Evolutionary conservation across 2,888 invertebrate species (phyloP).

Genomic region (Ceraclea dissimilis): DNA sequence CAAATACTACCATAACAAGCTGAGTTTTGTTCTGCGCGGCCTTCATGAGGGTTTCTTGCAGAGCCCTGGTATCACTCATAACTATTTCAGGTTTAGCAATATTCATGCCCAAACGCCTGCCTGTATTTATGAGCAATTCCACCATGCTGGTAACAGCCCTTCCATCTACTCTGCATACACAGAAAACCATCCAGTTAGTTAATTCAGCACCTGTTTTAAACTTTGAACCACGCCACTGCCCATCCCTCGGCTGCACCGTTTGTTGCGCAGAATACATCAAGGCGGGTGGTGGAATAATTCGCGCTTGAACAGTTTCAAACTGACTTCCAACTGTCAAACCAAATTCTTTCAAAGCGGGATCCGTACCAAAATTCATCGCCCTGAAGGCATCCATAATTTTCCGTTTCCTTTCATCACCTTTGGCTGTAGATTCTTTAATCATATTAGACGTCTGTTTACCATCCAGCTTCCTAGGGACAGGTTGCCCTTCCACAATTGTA

Average conservation of each 20-base stretch:
- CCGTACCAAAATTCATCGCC: constrained; percentile 33
- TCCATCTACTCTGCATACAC: background rate
- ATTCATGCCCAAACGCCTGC: background rate
- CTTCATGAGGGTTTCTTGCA: background rate
- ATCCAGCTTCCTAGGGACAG: constrained; percentile 62
- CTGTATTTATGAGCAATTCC: background rate
- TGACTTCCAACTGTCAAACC: constrained; percentile 66
- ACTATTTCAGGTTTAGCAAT: background rate
- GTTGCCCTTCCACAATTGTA: constrained; percentile 72
- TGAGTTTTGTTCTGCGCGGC: background rate
- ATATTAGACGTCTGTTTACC: constrained; percentile 78
- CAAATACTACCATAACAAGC: background rate
- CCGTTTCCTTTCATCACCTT: constrained; percentile 63
- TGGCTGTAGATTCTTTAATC: constrained; percentile 80
- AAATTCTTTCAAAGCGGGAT: constrained; percentile 65
- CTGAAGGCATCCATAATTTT: constrained; percentile 66
- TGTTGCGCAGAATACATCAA: constrained; percentile 52
- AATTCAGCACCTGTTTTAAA: background rate
- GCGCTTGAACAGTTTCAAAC: constrained; percentile 71
- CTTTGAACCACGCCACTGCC: background rate
- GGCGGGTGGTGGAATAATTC: constrained; percentile 69
- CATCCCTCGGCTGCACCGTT: background rate
- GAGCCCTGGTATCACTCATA: background rate
- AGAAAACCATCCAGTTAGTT: background rate
- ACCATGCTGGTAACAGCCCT: background rate